phyloP scores from a whole-genome alignment of 2,888 invertebrate species.

The Orchestes rusci region DNA sequence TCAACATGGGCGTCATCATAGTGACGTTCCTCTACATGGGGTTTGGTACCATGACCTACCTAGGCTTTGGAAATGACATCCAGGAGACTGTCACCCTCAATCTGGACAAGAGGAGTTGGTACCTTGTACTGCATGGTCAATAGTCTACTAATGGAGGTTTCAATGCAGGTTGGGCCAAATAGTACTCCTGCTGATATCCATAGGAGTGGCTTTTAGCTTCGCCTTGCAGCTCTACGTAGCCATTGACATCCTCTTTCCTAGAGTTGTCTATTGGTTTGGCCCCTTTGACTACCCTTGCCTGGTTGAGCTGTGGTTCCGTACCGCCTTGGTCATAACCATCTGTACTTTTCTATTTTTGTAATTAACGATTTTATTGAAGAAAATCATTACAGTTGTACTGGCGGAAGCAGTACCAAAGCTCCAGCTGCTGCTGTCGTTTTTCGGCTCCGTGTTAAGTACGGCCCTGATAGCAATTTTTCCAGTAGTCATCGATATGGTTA shows the following conservation, averaged over 20 bases:
- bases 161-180: conserved; percentile 11
- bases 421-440: conserved; percentile 13
- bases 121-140: background rate
- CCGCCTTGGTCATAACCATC: conserved; percentile 9
- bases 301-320: conserved; percentile 11
- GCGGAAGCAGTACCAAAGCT: conserved; percentile 15
- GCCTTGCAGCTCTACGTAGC: conserved; percentile 15
- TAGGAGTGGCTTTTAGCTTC: conserved; percentile 13
- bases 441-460: conserved; percentile 14
- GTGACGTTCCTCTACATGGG: conserved; percentile 8
- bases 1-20: conserved; percentile 9
- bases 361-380: background rate
- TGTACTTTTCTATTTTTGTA: conserved; percentile 3
- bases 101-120: conserved; percentile 7
- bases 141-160: background rate
- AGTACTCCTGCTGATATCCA: conserved; percentile 11
- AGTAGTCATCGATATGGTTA: conserved; percentile 12
- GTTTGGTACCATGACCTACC: conserved; percentile 11
- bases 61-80: conserved; percentile 11
- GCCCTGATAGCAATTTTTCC: conserved; percentile 15
- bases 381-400: conserved; percentile 13
- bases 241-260: conserved; percentile 12
- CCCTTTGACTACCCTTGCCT: conserved; percentile 8
- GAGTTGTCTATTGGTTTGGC: conserved; percentile 10
- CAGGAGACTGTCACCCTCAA: conserved; percentile 17